These are phyloP conservation scores for Linhomoeus sp. DNA, from an alignment of 2,888 invertebrate genomes.

Conservation along the genomic window DNA sequence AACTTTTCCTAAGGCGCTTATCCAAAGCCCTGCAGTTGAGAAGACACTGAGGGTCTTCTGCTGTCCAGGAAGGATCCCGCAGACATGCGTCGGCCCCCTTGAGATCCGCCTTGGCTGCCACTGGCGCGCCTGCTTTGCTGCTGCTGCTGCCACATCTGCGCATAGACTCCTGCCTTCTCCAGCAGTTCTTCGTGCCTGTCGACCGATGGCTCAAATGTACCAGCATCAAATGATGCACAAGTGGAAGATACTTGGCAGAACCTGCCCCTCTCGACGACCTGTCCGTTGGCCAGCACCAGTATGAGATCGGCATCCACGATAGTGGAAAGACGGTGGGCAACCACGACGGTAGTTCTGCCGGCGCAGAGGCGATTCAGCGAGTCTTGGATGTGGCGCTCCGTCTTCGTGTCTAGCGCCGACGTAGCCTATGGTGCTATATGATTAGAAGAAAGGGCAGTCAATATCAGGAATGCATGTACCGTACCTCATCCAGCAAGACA, in stretches of 20 bases:
- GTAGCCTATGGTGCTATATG: no score
- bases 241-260: conserved; percentile 29
- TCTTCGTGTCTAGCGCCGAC: conserved; percentile 80
- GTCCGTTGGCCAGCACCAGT: conserved; percentile 69
- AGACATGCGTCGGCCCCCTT: no score
- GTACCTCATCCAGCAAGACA: conserved; percentile 70
- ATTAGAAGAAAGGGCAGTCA: no score
- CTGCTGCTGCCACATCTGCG: conserved; percentile 82
- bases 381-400: conserved; percentile 64
- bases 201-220: not conserved
- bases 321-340: conserved; percentile 77
- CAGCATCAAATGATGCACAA: not conserved
- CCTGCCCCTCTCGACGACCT: conserved; percentile 70
- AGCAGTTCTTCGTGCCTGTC: conserved; percentile 52
- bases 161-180: conserved; percentile 51
- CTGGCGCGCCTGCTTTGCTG: conserved; percentile 6
- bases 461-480: no score
- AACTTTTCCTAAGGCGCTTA: no score
- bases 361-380: conserved; percentile 22
- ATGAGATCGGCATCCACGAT: conserved; percentile 86
- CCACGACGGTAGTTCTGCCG: conserved; percentile 73
- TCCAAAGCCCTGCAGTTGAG: no score
- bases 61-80: no score
- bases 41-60: no score
- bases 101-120: no score